Percentiles rank a stretch among this genome's conserved stretches.
These are phyloP conservation scores for Hanleya hanleyi DNA, from an alignment of 2,888 invertebrate genomes.

Conservation along the genomic window DNA sequence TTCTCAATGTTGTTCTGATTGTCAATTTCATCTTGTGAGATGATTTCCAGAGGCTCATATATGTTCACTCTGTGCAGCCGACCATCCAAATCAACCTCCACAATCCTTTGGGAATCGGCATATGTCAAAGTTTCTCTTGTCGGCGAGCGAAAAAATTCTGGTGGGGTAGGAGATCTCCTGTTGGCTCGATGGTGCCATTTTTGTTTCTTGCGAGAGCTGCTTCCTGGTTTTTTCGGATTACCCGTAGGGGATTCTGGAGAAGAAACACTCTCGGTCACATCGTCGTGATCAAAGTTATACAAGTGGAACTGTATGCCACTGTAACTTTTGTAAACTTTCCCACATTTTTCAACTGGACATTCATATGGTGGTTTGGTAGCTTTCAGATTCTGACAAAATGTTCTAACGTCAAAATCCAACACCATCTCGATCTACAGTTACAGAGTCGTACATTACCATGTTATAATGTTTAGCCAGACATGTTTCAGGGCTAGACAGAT, in stretches of 20 bases:
- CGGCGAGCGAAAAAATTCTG: conserved; percentile 67
- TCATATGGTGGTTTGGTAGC: conserved; percentile 89
- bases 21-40: conserved; percentile 71
- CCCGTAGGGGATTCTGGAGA: conserved; percentile 48
- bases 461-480: too few species aligned
- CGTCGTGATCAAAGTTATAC: conserved; percentile 88
- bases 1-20: conserved; percentile 70
- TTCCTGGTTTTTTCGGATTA: conserved; percentile 53
- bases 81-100: conserved; percentile 90
- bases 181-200: conserved; percentile 65
- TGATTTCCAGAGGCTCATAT: conserved; percentile 74
- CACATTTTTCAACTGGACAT: conserved; percentile 89
- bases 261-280: conserved; percentile 70
- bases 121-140: conserved; percentile 84
- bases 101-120: conserved; percentile 88
- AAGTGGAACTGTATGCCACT: conserved; percentile 90
- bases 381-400: conserved; percentile 87
- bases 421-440: conserved; percentile 75
- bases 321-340: conserved; percentile 88
- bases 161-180: conserved; percentile 70
- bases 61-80: conserved; percentile 80
- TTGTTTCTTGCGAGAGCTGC: conserved; percentile 24
- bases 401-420: conserved; percentile 88
- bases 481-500: too few species aligned
- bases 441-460: too few species aligned